Evolutionary conservation across 2,888 invertebrate species (phyloP), one percentile per base, ranked within the genome.

Genomic region (Cosmia trapezina): DNA sequence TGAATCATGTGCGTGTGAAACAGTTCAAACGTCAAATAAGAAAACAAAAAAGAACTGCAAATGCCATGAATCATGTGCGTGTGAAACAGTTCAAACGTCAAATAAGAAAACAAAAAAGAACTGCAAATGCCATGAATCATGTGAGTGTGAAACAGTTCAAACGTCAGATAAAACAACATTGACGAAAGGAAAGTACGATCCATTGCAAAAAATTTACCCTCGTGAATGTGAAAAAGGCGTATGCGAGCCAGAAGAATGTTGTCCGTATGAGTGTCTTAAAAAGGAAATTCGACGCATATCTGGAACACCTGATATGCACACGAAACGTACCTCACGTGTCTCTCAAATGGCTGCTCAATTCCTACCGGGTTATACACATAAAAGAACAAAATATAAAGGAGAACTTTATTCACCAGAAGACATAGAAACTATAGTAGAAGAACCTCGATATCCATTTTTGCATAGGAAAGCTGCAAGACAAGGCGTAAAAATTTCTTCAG

Each of bases 201-300:
- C 68, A 57, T 43, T 33, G 12, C 57, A 72, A 51, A 28, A 70
- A 19, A 37, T 56, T 56, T 14, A 56, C 22, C 70, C 53, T 37
- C 11, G 43, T 54, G 80, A 71, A 82, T 89, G 88, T 82, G 85
- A 73, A 63, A 78, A 68, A 12, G 43, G 53, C 12, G 43, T 76
- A 17, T 87, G 88, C 63, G 59, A 83, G 17, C 87, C 88, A 41
- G 87, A 82, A 47, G 78, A 86, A 71, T 88, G 87, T 64, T 77
- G 87, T 77, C 87, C 89, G 17, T 83, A 81, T 64, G 74, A 71
- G 54, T 80, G 76, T 54, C 67, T 88, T 43, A 85, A 83, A 80
- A 88, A 66, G 59, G 79, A 73, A 6, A 83, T 73, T 37, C 65
- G 74, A 56, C 74, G 72, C 53, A 37, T 67, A 33, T 77, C 82